A percentile compares a stretch with the other conserved stretches of the same genome.
Conservation (phyloP, 2,797 vertebrate genomes). For the Peromyscus eremicus region DNA sequence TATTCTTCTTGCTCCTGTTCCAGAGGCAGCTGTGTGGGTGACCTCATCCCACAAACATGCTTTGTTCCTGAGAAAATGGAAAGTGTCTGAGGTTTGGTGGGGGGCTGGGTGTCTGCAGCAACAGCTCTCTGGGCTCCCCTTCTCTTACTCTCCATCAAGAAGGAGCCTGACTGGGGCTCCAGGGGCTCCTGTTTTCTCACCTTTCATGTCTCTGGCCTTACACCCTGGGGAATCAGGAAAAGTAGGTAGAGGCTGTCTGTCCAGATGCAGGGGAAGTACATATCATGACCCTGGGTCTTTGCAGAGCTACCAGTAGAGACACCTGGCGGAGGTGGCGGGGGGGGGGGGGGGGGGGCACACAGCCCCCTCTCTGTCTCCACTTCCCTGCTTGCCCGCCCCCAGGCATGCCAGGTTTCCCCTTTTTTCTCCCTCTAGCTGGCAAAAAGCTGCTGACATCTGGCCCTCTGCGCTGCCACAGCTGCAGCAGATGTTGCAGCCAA, state of each 20-base stretch:
- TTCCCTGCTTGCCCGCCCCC: not conserved
- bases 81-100: conserved; percentile 89
- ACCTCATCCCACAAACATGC: conserved; percentile 95
- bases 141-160: conserved; percentile 64
- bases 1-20: conserved; percentile 75
- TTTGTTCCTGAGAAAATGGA: conserved; percentile 91
- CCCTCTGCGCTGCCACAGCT: conserved; percentile 77
- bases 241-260: not conserved
- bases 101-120: conserved; percentile 88
- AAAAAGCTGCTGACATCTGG: conserved; percentile 73
- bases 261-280: not conserved
- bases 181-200: not conserved
- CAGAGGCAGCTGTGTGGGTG: conserved; percentile 92
- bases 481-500: conserved; percentile 79
- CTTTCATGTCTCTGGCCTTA: conserved; percentile 11
- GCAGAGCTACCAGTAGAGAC: not conserved
- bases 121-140: conserved; percentile 80
- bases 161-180: conserved; percentile 69
- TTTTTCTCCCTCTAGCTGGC: conserved; percentile 53
- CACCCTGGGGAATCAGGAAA: conserved; percentile 25
- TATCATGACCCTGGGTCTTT: conserved; percentile 16
- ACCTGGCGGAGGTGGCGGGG: not conserved
- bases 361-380: not conserved
- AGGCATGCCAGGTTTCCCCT: conserved; percentile 1
- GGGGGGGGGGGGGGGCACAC: not conserved